phyloP scores from a whole-genome alignment of 2,797 vertebrate genomes.

The Melanogrammus aeglefinus region DNA sequence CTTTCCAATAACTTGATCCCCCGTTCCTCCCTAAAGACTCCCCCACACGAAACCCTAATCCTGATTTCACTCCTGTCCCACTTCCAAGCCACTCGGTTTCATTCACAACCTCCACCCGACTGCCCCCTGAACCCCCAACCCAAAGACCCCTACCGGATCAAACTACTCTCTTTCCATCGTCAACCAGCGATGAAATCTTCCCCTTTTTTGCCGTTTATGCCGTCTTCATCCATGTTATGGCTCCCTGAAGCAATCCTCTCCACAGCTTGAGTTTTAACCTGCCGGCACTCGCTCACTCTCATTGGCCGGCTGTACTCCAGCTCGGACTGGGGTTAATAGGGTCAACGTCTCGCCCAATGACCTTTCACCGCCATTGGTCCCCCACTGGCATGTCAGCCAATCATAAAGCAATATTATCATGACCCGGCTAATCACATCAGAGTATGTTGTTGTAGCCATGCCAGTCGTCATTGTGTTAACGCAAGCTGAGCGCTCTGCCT shows the following conservation, averaged over 20 bases:
- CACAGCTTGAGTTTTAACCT: constrained; percentile 16
- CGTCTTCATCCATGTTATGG: constrained; percentile 9
- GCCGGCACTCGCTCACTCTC: constrained; percentile 1
- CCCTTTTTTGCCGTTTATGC: constrained; percentile 14
- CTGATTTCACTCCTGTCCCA: constrained; percentile 25
- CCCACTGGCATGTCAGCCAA: constrained; percentile 18
- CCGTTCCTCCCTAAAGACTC: constrained; percentile 7
- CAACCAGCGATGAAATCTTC: not conserved
- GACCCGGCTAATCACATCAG: constrained; percentile 20
- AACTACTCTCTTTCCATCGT: constrained; percentile 11
- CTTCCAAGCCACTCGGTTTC: constrained; percentile 37
- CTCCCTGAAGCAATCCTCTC: constrained; percentile 18
- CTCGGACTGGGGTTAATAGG: constrained; percentile 18
- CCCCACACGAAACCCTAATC: constrained; percentile 14
- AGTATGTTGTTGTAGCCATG: constrained; percentile 30
- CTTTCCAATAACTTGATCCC: constrained; percentile 9
- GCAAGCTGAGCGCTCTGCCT: constrained; percentile 27
- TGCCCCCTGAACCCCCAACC: constrained; percentile 6
- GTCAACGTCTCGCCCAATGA: constrained; percentile 24
- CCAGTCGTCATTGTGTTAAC: constrained; percentile 11
- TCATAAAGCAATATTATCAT: constrained; percentile 16
- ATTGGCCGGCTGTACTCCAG: constrained; percentile 14
- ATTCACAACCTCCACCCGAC: constrained; percentile 23
- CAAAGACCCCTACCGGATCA: constrained; percentile 14
- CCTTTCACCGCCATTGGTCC: constrained; percentile 52